Base-by-base conservation (phyloP, 2,797 vertebrate species). In the Pelobates cultripes region DNA sequence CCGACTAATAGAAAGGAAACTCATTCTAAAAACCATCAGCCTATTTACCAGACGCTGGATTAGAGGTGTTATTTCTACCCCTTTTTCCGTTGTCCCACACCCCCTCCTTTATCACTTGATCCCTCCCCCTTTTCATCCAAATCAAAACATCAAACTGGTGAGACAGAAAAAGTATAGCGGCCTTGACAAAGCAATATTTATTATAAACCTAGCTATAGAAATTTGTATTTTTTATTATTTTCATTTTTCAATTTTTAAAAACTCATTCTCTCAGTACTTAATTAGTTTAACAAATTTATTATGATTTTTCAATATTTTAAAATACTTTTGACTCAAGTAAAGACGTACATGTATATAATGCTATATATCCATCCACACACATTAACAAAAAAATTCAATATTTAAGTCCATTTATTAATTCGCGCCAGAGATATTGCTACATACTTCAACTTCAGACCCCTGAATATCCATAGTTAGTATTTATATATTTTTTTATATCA, bases 1-100 rank as follows among this genome's bases (percentile, higher is more conserved):
- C 94, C 91, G 92, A 93, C 94, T 92, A 94, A 93, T 92, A 95
- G 93, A 94, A 95, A 94, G 92, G 93, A 94, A 94, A 93, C 93
- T 91, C 92, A 91, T 94, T 94, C 94, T 94, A 94, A 93, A 94
- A 93, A 91, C 92, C 92, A 91, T 90, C 90, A 93, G 91, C 91
- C 92, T 94, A 93, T 94, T 94, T 94, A 94, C 91, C 90, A 92
- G 90, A 91, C 93, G 93, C 94, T 90, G 93, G 90, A 93, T 94
- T 94, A 94, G 93, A 94, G 92, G 93, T 94, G 94, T 94, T 94
- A 94, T 94, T 94, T 94, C 77, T 43, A 75, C 93, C 93, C 92
- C 92, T 94, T 94, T 64, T 93, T 93, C 93, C 87, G 88, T 90
- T 87, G 88, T 89, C 85, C 84, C 83, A 86, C 81, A 84, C 90